phyloP scores from a whole-genome alignment of 2,113 vertebrate genomes.

The Sphyrna mokarran region DNA sequence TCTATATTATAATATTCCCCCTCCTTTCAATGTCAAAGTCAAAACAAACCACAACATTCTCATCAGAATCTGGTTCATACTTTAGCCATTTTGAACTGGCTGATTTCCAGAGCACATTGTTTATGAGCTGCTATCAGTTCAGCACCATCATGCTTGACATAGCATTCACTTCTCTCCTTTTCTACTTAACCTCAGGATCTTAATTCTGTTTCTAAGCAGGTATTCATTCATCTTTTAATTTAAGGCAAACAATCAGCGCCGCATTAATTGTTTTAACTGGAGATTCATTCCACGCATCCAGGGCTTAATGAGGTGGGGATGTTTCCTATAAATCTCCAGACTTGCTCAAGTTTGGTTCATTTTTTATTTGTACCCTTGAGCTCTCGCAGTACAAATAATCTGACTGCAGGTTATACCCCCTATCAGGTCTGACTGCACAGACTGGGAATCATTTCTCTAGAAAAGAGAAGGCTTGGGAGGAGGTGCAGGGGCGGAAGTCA shows the following conservation, averaged over 20 bases:
- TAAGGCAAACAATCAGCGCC: background rate
- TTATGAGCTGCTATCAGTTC: background rate
- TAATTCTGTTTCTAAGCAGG: background rate
- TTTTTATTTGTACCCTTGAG: background rate
- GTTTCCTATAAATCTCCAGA: background rate
- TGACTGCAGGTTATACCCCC: background rate
- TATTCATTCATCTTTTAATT: background rate
- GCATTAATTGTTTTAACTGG: slow-evolving; percentile 10
- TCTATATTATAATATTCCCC: background rate
- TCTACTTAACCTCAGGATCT: background rate
- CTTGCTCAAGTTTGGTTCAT: background rate
- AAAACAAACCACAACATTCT: background rate
- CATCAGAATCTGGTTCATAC: background rate
- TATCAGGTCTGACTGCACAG: no score
- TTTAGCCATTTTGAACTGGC: background rate
- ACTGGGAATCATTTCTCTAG: no score
- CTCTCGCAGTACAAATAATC: background rate
- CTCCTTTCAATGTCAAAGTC: background rate
- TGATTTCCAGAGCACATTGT: background rate
- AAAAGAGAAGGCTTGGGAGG: no score
- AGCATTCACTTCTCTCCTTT: background rate
- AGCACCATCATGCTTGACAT: background rate
- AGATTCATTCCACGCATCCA: background rate
- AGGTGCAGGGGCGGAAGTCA: no score
- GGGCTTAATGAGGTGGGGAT: background rate